These are phyloP conservation scores for Mystacides longicornis DNA, from an alignment of 2,888 invertebrate genomes.

Conservation along the genomic window DNA sequence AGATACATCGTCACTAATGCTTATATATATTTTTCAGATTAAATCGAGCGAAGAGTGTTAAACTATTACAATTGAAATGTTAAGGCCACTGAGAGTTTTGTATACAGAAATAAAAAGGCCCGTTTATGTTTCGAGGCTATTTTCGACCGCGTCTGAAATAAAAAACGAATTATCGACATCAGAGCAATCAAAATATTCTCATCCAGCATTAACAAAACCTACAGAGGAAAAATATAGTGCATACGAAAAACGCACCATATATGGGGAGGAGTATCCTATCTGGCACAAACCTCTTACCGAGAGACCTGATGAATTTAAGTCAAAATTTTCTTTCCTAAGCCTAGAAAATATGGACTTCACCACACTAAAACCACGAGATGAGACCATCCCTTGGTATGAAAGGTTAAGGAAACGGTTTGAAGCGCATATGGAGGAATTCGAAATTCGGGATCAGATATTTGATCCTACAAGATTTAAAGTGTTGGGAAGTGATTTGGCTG, in stretches of 20 bases:
- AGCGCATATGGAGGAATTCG: slow-evolving; percentile 40
- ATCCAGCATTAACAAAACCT: neutral
- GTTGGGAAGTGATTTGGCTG: slow-evolving; percentile 75
- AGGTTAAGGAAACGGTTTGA: slow-evolving; percentile 45
- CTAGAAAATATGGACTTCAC: neutral
- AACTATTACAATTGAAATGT: too few relatives aligned
- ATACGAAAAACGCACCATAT: slow-evolving; percentile 25
- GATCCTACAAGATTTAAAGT: slow-evolving; percentile 51
- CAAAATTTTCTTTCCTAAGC: slow-evolving; percentile 49
- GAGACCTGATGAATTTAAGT: slow-evolving; percentile 50
- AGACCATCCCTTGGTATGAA: slow-evolving; percentile 7
- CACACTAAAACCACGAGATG: neutral
- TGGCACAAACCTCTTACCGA: slow-evolving; percentile 59
- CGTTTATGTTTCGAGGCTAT: too few relatives aligned
- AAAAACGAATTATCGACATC: too few relatives aligned
- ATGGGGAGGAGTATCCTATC: slow-evolving; percentile 44
- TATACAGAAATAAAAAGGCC: too few relatives aligned
- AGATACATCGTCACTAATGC: too few relatives aligned
- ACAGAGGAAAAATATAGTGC: neutral
- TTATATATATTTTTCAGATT: too few relatives aligned
- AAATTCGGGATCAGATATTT: slow-evolving; percentile 54
- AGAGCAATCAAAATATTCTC: neutral
- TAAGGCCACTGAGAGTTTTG: too few relatives aligned
- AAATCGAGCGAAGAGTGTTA: too few relatives aligned
- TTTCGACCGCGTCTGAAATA: neutral